These are phyloP conservation scores for Pogonus chalceus DNA, from an alignment of 1,140 invertebrate species.

Conservation along the genomic window DNA sequence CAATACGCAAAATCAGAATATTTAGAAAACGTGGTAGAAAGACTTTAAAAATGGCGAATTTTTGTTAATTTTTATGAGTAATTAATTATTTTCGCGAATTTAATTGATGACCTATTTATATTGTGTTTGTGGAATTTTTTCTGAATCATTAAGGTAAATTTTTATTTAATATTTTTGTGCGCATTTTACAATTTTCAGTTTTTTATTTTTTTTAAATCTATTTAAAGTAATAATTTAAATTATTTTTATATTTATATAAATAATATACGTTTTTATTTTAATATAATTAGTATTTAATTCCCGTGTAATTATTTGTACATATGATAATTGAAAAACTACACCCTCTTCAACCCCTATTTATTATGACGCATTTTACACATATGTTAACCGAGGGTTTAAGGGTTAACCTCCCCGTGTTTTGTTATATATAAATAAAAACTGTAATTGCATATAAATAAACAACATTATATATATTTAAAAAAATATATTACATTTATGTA, in stretches of 20 bases:
- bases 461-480: conserved; percentile 3
- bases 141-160: neutral
- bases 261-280: neutral
- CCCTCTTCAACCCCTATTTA: too few species aligned
- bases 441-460: conserved; percentile 9
- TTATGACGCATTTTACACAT: too few species aligned
- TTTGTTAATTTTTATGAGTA: neutral
- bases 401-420: too few species aligned
- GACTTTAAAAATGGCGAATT: too few species aligned
- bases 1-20: neutral
- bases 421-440: neutral
- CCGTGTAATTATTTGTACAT: neutral
- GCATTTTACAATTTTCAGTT: neutral
- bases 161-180: neutral
- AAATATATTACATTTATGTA: conserved; percentile 8
- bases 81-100: neutral
- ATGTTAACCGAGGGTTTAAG: too few species aligned
- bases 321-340: too few species aligned
- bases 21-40: neutral
- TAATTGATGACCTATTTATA: neutral
- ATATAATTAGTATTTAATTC: neutral
- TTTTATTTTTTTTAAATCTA: neutral
- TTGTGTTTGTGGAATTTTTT: neutral
- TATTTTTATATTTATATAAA: neutral
- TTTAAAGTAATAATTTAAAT: neutral